Base-by-base conservation (phyloP, 1,140 invertebrate species). In the Carcinoscorpius rotundicauda region DNA sequence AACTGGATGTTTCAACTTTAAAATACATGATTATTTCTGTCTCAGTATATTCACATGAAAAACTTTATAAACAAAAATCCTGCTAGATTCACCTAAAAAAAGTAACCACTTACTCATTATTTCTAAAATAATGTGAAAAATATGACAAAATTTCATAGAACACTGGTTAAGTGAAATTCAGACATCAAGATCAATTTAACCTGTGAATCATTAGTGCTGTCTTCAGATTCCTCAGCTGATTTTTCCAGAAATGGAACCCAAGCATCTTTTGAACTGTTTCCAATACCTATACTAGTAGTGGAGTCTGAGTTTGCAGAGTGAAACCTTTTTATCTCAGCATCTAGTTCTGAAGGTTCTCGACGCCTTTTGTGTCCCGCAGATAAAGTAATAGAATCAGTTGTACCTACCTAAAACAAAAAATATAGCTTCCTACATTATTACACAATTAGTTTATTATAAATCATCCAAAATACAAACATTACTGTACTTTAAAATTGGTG, bases 201-300 rank as follows among this genome's bases (percentile, higher is more conserved):
- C 9, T 61, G 60, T 1, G 60, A 61, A 10, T 61, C 60, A 61
- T 61, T 61, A 52, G 55, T 57, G 55, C n/a, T 61, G 49, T 61
- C 60, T 61, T 61, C 60, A 51, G 60, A 61, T 10, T 61, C 5
- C 9, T 61, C 60, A 61, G 10, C 48, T 61, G 60, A 4, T 11
- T 61, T 61, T 49, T 61, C 60, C 48, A 51, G 48, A 52, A 52
- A 61, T 4, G 60, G 51, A 5, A 51, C 10, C 49, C 51, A 29
- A 51, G 11, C 60, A 51, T 57, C 56, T 8, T 10, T 11, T 29
- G n/a, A 29, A 57, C 48, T 57, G n/a, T 10, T 11, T 6, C 10
- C 56, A 57, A 57, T 57, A 5, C 56, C 56, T 11, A 57, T 11
- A 29, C n/a, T 11, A 3, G 60, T 9, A 51, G 48, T 11, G 11